Percentiles rank a stretch among this genome's conserved stretches.
Evolutionary conservation across 2,888 invertebrate genomes (phyloP).

Genomic region (Steinernema carpocapsae): DNA sequence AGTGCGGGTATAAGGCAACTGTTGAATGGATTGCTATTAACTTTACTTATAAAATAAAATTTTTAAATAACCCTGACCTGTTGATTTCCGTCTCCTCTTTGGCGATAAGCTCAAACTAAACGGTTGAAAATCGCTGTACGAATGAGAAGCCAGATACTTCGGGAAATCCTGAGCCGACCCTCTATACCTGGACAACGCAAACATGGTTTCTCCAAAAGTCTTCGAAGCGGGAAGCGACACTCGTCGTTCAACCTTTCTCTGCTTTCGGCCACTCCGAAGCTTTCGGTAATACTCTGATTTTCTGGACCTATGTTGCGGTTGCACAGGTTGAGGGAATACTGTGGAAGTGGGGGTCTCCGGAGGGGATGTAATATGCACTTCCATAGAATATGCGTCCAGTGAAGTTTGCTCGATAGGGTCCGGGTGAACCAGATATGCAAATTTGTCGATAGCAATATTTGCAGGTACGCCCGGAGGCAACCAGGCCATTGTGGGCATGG

Average conservation of each 20-base stretch:
- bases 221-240: neutral
- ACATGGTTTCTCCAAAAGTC: slow-evolving; percentile 18
- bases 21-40: too few relatives aligned
- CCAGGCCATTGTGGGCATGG: slow-evolving; percentile 3
- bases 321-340: neutral
- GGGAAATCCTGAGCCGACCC: neutral
- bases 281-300: slow-evolving; percentile 25
- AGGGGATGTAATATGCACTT: neutral
- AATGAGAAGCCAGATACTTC: neutral
- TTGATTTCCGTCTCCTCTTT: neutral
- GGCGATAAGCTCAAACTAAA: neutral
- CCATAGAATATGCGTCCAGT: slow-evolving; percentile 15
- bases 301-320: neutral
- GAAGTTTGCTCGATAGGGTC: slow-evolving; percentile 10
- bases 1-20: too few relatives aligned
- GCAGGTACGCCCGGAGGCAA: neutral
- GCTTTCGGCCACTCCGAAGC: slow-evolving; percentile 12
- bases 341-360: neutral
- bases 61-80: too few relatives aligned
- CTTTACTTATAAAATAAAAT: too few relatives aligned
- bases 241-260: slow-evolving; percentile 14
- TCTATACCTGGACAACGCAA: neutral
- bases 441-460: slow-evolving; percentile 15
- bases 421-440: slow-evolving; percentile 25
- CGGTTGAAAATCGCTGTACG: neutral